These are phyloP conservation scores for Polydrusus tereticollis DNA, from an alignment of 2,888 invertebrate genomes.

Conservation along the genomic window DNA sequence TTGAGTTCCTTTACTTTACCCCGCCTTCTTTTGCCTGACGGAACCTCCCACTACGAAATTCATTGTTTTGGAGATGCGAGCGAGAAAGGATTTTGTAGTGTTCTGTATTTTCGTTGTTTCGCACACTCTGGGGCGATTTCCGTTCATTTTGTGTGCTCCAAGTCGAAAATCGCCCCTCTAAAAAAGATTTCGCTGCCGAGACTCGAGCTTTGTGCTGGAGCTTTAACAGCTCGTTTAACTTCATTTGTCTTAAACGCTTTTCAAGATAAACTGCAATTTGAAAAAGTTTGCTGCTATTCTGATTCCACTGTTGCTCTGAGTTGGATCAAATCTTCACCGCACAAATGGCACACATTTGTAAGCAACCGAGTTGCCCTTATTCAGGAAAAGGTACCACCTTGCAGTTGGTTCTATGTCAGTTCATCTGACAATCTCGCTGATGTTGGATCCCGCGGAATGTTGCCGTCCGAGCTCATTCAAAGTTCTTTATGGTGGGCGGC, in stretches of 20 bases:
- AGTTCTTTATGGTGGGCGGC: background rate
- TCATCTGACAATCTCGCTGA: slow-evolving; percentile 20
- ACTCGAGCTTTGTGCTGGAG: slow-evolving; percentile 25
- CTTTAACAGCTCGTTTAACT: slow-evolving; percentile 1
- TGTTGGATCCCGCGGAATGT: slow-evolving; percentile 10
- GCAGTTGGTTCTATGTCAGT: slow-evolving; percentile 18
- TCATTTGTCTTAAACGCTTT: background rate
- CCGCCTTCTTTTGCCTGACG: background rate
- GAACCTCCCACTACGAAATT: background rate
- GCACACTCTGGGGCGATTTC: background rate
- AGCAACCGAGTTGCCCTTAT: slow-evolving; percentile 33
- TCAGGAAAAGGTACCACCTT: slow-evolving; percentile 14
- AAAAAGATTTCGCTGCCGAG: slow-evolving; percentile 1
- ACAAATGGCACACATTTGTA: slow-evolving; percentile 28
- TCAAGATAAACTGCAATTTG: slow-evolving; percentile 6
- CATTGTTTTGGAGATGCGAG: slow-evolving; percentile 26
- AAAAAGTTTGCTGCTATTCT: slow-evolving; percentile 20
- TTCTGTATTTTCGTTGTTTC: slow-evolving; percentile 13
- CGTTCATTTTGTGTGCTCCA: slow-evolving; percentile 4
- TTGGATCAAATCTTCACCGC: slow-evolving; percentile 18
- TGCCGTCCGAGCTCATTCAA: background rate
- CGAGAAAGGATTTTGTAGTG: slow-evolving; percentile 18
- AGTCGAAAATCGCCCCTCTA: slow-evolving; percentile 19
- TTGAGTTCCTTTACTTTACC: background rate
- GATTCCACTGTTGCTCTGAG: slow-evolving; percentile 14